Evolutionary conservation across 2,888 invertebrate genomes (phyloP), one percentile per base, ranked within the genome.

Genomic region (Phaedon cochleariae): DNA sequence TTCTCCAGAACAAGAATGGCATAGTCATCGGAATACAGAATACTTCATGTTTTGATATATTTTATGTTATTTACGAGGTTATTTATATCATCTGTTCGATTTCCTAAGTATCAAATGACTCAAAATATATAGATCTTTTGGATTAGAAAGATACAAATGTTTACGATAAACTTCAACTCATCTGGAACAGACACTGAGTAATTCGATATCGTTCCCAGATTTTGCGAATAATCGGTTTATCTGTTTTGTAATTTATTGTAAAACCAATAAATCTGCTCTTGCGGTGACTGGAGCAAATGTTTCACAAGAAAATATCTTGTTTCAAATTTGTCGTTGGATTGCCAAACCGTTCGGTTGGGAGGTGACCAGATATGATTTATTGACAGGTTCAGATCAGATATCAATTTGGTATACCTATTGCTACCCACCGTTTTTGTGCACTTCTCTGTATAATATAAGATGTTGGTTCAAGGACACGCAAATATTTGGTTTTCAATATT

Each of bases 161-260:
- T 69, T 69, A 69, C 64, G 52, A 65, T 69, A 69, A 69, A 69
- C 61, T 59, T 62, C 62, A 59, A 66, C 17, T 61, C 65, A 55
- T 51, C 55, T 63, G 64, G 58, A 61, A 65, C 58, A 45, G 61
- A 61, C 34, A 29, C 20, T 53, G n/a, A 18, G 49, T 58, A 61
- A 62, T 18, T 0, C 18, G 54, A 57, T 55, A 58, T 41, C 46
- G 5, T 59, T 60, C n/a, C 37, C 59, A 49, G 58, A 64, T 62
- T 57, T 62, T 52, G 26, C 65, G 45, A 52, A 55, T 59, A 51
- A 59, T 62, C 17, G 34, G 17, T 31, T 21, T 57, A 29, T 48
- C 58, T 57, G 48, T 37, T 41, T 41, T 12, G 34, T 41, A 57
- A 67, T 67, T 62, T 55, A 64, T 67, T 61, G 52, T 15, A 53